Evolutionary conservation across 1,140 invertebrate genomes (phyloP).

Genomic region (Mamestra configurata): DNA sequence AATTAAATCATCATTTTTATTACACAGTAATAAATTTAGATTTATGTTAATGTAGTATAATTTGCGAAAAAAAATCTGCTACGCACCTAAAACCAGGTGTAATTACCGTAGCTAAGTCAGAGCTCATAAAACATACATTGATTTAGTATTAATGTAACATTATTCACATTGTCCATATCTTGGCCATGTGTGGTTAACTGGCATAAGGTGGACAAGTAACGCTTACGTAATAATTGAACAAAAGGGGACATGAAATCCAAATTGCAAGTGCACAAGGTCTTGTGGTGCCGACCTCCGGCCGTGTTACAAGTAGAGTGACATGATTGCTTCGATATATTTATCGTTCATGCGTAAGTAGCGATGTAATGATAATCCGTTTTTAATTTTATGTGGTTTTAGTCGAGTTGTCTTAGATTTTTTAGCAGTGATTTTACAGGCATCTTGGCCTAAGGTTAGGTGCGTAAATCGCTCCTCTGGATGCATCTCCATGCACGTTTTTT

Average conservation of each 20-base stretch:
- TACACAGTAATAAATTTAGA: neutral
- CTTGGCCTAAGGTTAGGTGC: no score
- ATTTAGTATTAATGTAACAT: conserved; percentile 37
- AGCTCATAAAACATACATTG: neutral
- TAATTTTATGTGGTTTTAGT: neutral
- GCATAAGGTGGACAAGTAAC: conserved; percentile 58
- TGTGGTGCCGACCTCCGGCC: conserved; percentile 46
- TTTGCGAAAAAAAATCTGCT: neutral
- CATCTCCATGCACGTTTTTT: no score
- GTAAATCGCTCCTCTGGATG: no score
- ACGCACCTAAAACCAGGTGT: neutral
- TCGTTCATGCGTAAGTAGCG: conserved; percentile 24
- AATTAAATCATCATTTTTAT: neutral
- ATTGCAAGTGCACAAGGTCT: conserved; percentile 56
- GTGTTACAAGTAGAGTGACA: conserved; percentile 56
- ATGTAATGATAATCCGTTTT: conserved; percentile 32
- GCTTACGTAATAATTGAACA: conserved; percentile 57
- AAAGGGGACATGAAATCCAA: conserved; percentile 59
- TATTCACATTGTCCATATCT: conserved; percentile 38
- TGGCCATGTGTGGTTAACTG: conserved; percentile 52
- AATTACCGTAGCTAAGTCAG: neutral
- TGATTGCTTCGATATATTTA: conserved; percentile 55
- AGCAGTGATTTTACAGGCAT: no score
- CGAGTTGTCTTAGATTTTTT: neutral
- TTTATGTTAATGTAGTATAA: neutral